Conservation (phyloP, 2,888 invertebrate genomes). For the Mythimna vitellina region DNA sequence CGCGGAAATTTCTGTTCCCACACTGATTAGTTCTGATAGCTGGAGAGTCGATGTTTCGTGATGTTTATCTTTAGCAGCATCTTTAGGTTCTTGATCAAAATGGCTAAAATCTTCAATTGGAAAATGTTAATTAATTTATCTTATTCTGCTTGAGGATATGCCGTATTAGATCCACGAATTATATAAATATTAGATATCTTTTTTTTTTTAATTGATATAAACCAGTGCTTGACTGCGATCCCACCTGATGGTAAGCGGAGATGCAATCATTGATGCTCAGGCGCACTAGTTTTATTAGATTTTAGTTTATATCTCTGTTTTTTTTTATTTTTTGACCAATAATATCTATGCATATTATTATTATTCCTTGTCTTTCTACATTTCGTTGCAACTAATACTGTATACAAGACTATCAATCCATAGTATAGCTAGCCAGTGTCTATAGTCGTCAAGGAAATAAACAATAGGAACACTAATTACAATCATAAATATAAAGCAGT, state of each 20-base stretch:
- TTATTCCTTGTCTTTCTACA: background rate
- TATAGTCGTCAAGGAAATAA: slow-evolving; percentile 19
- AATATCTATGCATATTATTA: background rate
- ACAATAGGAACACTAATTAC: slow-evolving; percentile 49
- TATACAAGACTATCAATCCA: background rate
- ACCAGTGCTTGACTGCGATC: too few species aligned
- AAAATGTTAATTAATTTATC: background rate
- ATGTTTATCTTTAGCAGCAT: slow-evolving; percentile 15
- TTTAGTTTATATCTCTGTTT: background rate
- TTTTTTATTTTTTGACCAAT: background rate
- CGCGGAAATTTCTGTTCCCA: background rate
- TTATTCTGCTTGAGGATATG: background rate
- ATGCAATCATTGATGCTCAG: too few species aligned
- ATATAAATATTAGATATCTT: background rate
- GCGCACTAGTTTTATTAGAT: too few species aligned
- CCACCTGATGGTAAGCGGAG: too few species aligned
- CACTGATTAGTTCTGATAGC: slow-evolving; percentile 8
- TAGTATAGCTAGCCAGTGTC: background rate
- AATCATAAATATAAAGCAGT: slow-evolving; percentile 45
- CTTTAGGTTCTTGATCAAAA: slow-evolving; percentile 10
- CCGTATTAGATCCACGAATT: background rate
- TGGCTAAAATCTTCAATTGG: slow-evolving; percentile 1
- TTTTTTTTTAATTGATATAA: too few species aligned
- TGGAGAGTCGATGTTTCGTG: slow-evolving; percentile 22
- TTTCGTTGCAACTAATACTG: background rate